A percentile compares a stretch with the other conserved stretches of the same genome.
phyloP scores from a whole-genome alignment of 2,888 invertebrate species.

The Lymantria dispar region DNA sequence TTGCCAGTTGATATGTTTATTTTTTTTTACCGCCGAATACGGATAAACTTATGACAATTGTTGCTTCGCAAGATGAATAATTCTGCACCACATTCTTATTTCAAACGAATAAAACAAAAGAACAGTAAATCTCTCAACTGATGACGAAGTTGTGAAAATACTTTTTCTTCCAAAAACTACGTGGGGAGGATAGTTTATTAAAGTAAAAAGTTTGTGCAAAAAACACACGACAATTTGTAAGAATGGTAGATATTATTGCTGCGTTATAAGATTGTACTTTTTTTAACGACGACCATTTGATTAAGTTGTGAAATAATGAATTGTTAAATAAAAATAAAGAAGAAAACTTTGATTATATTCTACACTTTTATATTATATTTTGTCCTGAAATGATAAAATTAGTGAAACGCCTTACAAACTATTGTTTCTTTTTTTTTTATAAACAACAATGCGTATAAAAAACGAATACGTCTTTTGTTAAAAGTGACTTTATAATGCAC shows the following conservation, averaged over 20 bases:
- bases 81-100: constrained; percentile 11
- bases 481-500: no score
- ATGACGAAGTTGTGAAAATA: constrained; percentile 31
- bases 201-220: constrained; percentile 32
- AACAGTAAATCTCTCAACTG: constrained; percentile 29
- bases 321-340: background rate
- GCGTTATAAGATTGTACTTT: constrained; percentile 7
- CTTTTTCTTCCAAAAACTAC: constrained; percentile 24
- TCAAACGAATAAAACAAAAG: constrained; percentile 29
- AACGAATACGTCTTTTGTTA: no score
- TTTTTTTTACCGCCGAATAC: constrained; percentile 6
- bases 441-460: no score
- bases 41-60: constrained; percentile 15
- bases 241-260: constrained; percentile 20
- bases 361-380: background rate
- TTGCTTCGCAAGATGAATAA: constrained; percentile 14
- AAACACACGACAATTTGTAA: constrained; percentile 9
- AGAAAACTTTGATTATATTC: background rate
- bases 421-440: no score
- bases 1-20: background rate
- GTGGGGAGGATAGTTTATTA: constrained; percentile 32
- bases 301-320: background rate
- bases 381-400: no score
- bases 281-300: constrained; percentile 11
- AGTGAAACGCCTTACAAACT: no score